Base-by-base conservation (phyloP, 2,113 vertebrate species). In the Dascyllus trimaculatus region DNA sequence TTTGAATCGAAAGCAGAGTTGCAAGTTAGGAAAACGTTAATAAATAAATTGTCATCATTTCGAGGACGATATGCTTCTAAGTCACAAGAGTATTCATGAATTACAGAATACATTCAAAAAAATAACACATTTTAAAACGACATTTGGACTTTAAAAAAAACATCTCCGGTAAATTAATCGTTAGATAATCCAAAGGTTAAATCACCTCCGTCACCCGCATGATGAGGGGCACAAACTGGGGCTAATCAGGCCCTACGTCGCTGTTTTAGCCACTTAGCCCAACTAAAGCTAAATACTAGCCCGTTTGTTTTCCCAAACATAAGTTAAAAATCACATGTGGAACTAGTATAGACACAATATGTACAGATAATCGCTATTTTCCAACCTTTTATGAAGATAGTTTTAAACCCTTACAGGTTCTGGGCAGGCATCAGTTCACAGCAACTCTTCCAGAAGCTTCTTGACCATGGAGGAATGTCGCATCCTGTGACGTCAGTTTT, bases 361-460 rank as follows among this genome's bases (percentile, higher is more conserved):
- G 9, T 13, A 69, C 2, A 7, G 4, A 32, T 9, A 49, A 35
- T n/a, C 3, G 17, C 1, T 22, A 24, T 19, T 56, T 49, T 18
- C 82, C 15, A 13, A 88, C 87, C 85, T 87, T 72, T 5, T 45
- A 59, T 8, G 70, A 65, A 68, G 58, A 22, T 18, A 40, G 17
- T 14, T 25, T 56, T 56, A 21, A 67, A 60, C 29, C 21, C 43
- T 59, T 19, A 40, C 40, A 43, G 14, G 1, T 62, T 85, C 19
- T n/a, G 11, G 10, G 24, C 15, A 40, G 24, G 51, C 29, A 21
- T 38, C 19, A 26, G 32, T 2, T 63, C 46, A 40, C 46, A 4
- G 22, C 22, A 25, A 21, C 54, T 77, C 71, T 92, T 91, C 90
- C 60, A 85, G 91, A 89, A 87, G 65, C 52, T 89, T 88, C 75